Evolutionary conservation across 2,113 vertebrate species (phyloP).

Genomic region (Ageneiosus marmoratus): DNA sequence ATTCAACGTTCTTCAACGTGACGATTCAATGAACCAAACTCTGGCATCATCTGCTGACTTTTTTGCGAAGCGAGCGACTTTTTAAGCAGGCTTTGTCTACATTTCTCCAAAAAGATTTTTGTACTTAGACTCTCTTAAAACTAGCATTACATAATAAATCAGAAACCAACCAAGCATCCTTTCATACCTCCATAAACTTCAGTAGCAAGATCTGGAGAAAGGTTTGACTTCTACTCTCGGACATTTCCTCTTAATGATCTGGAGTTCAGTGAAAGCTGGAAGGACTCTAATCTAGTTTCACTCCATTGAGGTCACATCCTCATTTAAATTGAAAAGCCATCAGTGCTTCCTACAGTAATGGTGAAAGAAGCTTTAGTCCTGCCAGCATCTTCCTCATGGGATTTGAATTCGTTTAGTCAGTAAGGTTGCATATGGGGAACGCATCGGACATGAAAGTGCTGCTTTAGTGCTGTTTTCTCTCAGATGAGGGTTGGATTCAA

Average conservation of each 20-base stretch:
- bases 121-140: background rate
- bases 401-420: conserved; percentile 38
- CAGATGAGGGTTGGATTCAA: conserved; percentile 52
- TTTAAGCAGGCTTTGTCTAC: background rate
- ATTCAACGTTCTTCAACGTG: background rate
- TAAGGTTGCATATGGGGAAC: conserved; percentile 37
- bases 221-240: too few species aligned
- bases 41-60: background rate
- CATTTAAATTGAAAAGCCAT: conserved; percentile 38
- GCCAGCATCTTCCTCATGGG: conserved; percentile 27
- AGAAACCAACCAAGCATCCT: background rate
- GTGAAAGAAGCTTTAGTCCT: conserved; percentile 19
- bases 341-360: conserved; percentile 43
- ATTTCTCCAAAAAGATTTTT: background rate
- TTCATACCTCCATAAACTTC: background rate
- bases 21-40: background rate
- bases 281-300: conserved; percentile 33
- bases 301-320: conserved; percentile 26
- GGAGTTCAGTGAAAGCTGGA: background rate
- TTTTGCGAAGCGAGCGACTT: background rate
- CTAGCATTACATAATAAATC: background rate
- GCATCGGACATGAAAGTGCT: conserved; percentile 33
- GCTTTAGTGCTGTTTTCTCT: conserved; percentile 30
- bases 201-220: background rate
- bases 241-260: too few species aligned